Percentiles rank a stretch among this genome's conserved stretches.
phyloP scores from a whole-genome alignment of 1,140 invertebrate genomes.

The Lethrus apterus region DNA sequence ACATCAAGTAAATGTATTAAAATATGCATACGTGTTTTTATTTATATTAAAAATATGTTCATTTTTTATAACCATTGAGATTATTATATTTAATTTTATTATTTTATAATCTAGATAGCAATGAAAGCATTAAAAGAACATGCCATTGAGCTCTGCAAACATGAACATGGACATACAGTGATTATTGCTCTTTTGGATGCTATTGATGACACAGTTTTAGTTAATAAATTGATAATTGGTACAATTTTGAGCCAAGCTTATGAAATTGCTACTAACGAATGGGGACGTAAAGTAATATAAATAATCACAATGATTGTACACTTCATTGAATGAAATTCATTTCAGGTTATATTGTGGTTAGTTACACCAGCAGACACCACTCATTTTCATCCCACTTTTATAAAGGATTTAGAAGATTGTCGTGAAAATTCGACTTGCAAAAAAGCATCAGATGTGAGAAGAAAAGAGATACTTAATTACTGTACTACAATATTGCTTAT shows the following conservation, averaged over 20 bases:
- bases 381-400: slow-evolving; percentile 67
- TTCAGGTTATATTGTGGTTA: slow-evolving; percentile 67
- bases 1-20: too few species aligned
- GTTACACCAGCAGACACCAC: slow-evolving; percentile 67
- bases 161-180: slow-evolving; percentile 80
- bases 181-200: slow-evolving; percentile 78
- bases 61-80: too few species aligned
- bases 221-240: slow-evolving; percentile 74
- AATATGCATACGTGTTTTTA: too few species aligned
- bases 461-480: slow-evolving; percentile 64
- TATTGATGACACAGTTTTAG: slow-evolving; percentile 87
- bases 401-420: slow-evolving; percentile 64
- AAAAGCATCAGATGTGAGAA: slow-evolving; percentile 64
- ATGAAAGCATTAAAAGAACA: slow-evolving; percentile 82
- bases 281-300: slow-evolving; percentile 57
- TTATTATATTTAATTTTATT: too few species aligned
- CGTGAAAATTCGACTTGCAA: slow-evolving; percentile 67
- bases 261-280: slow-evolving; percentile 64
- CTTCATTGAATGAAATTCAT: slow-evolving; percentile 13
- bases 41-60: too few species aligned
- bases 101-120: too few species aligned
- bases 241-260: slow-evolving; percentile 66
- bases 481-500: slow-evolving; percentile 57
- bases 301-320: slow-evolving; percentile 6
- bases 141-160: slow-evolving; percentile 67